Evolutionary conservation across 2,113 vertebrate species (phyloP), one percentile per base, ranked within the genome.

Genomic region (Ellobius talpinus): DNA sequence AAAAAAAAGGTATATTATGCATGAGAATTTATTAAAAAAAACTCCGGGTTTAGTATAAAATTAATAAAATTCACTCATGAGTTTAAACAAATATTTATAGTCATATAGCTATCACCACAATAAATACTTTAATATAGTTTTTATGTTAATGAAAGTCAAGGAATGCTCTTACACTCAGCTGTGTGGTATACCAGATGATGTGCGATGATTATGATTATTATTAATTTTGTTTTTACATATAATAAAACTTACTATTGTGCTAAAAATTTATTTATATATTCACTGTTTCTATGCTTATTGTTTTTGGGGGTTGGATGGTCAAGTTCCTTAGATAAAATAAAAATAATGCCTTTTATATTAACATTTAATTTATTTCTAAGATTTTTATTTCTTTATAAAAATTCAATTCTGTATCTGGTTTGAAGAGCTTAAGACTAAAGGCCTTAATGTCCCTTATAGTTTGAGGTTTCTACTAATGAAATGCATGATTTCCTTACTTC

Each of bases 1-100:
- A 91, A 93, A 58, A 39, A 91, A 93, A 89, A 93, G 96, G 96
- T 97, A 84, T 96, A 93, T 92, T 89, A 21, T 87, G n/a, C 63
- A 90, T 89, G 55, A 58, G 13, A 92, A 81, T 86, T 93, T 79
- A 8, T 3, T 90, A 47, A 45, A 39, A 78, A 66, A 42, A 47
- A 63, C 66, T 39, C n/a, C 29, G 63, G 6, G 17, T 78, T 73
- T 96, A 77, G 17, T 90, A 86, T 82, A 17, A 33, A 87, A 33
- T 72, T 47, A 47, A 61, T 77, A 66, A 65, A 74, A 76, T 90
- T 68, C 0, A 86, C 81, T 81, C 76, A 61, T 92, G 50, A 87
- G 12, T 86, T 96, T 97, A 17, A n/a, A 79, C 31, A 79, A 95
- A 77, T 14, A n/a, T 82, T 58, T 76, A 84, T 36, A 78, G 2